Percentiles rank a stretch among this genome's conserved stretches.
Evolutionary conservation across 2,113 vertebrate species (phyloP).

Genomic region (Bubo bubo): DNA sequence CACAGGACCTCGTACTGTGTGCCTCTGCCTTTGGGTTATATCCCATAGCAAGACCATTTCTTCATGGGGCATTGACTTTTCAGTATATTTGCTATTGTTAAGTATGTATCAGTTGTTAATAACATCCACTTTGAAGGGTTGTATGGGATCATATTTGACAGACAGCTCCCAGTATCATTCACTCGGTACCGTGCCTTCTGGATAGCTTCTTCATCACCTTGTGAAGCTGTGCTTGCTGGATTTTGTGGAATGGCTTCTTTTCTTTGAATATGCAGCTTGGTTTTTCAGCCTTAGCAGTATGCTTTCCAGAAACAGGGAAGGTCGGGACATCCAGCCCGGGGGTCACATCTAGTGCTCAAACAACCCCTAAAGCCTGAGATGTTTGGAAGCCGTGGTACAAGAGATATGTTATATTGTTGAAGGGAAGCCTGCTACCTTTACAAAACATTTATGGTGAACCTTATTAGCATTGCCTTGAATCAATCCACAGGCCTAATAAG

Average conservation of each 20-base stretch:
- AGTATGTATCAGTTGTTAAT: too few species aligned
- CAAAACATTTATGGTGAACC: neutral
- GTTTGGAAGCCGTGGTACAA: neutral
- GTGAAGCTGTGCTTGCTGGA: rapidly evolving
- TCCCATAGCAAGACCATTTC: rapidly evolving
- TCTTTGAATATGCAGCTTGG: neutral
- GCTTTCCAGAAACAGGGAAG: neutral
- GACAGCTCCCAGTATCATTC: rapidly evolving
- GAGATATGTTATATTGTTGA: rapidly evolving
- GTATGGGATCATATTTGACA: rapidly evolving
- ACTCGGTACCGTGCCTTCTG: rapidly evolving
- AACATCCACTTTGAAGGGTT: neutral
- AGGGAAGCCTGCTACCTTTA: neutral
- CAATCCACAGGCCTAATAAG: neutral
- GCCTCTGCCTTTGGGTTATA: rapidly evolving
- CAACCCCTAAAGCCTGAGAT: neutral
- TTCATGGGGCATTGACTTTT: rapidly evolving
- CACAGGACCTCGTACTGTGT: rapidly evolving
- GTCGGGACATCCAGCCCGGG: neutral
- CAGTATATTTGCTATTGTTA: rapidly evolving
- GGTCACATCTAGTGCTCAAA: rapidly evolving
- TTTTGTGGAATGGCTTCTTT: neutral
- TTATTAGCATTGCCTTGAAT: neutral
- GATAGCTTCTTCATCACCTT: too few species aligned
- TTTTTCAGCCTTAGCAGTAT: neutral